A percentile compares a stretch with the other conserved stretches of the same genome.
These are phyloP conservation scores for Cyprinodon tularosa DNA, from an alignment of 2,113 vertebrate species.

Conservation along the genomic window DNA sequence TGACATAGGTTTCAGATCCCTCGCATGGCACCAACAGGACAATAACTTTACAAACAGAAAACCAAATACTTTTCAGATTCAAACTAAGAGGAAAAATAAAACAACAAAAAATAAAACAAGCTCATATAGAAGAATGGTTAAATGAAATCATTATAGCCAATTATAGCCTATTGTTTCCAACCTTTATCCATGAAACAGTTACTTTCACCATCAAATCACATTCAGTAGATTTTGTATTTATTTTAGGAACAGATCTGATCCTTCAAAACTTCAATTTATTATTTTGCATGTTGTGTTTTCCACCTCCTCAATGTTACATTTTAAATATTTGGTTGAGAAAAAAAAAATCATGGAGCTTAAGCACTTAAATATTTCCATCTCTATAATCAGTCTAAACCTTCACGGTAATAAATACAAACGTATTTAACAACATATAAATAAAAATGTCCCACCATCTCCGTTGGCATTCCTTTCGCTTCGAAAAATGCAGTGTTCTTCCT, in stretches of 20 bases:
- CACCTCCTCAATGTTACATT: neutral
- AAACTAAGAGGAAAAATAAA: neutral
- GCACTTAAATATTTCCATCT: neutral
- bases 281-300: neutral
- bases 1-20: slow-evolving; percentile 95
- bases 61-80: neutral
- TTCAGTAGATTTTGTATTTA: neutral
- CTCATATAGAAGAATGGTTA: neutral
- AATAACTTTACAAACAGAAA: slow-evolving; percentile 82
- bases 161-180: neutral
- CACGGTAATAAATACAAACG: neutral
- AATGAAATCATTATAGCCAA: neutral
- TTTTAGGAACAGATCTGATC: neutral
- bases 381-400: neutral
- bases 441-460: slow-evolving; percentile 84
- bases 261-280: neutral
- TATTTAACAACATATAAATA: neutral
- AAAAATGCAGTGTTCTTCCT: slow-evolving; percentile 96
- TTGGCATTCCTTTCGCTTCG: slow-evolving; percentile 90
- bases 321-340: neutral
- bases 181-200: neutral
- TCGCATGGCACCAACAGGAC: slow-evolving; percentile 95
- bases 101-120: neutral
- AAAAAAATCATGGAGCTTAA: neutral
- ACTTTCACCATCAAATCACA: neutral